A percentile compares a stretch with the other conserved stretches of the same genome.
Evolutionary conservation across 2,797 vertebrate genomes (phyloP).

Genomic region (Amblyraja radiata): DNA sequence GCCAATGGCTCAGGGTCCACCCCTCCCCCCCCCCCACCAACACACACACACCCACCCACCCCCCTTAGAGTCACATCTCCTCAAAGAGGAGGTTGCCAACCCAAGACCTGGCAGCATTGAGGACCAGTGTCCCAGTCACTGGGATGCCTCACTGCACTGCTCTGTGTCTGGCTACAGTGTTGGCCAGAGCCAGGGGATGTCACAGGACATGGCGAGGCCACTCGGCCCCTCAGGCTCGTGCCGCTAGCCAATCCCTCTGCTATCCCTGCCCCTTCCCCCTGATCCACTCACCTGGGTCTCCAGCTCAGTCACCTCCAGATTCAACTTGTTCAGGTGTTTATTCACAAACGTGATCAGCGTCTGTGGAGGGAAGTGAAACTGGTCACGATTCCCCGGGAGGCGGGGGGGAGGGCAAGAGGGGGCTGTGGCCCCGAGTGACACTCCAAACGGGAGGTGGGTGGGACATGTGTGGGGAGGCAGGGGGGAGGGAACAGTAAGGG

Average conservation of each 20-base stretch:
- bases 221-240: not conserved
- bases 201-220: no score
- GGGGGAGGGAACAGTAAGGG: not conserved
- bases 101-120: no score
- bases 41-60: not conserved
- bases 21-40: not conserved
- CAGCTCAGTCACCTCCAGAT: constrained; percentile 90
- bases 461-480: not conserved
- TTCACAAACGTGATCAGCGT: constrained; percentile 96
- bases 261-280: no score
- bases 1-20: not conserved
- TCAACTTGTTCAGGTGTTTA: constrained; percentile 95
- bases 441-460: not conserved
- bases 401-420: not conserved
- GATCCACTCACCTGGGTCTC: constrained; percentile 79
- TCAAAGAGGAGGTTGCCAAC: no score
- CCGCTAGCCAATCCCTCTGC: not conserved
- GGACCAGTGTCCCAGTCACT: no score
- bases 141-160: no score
- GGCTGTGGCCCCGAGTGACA: no score
- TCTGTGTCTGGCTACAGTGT: not conserved
- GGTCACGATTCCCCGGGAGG: no score
- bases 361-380: constrained; percentile 54
- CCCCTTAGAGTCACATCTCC: no score
- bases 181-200: not conserved